Evolutionary conservation across 30 jellyfish, hydroid and myxozoan species (phyloP).

Genomic region (Pelagia noctiluca): DNA sequence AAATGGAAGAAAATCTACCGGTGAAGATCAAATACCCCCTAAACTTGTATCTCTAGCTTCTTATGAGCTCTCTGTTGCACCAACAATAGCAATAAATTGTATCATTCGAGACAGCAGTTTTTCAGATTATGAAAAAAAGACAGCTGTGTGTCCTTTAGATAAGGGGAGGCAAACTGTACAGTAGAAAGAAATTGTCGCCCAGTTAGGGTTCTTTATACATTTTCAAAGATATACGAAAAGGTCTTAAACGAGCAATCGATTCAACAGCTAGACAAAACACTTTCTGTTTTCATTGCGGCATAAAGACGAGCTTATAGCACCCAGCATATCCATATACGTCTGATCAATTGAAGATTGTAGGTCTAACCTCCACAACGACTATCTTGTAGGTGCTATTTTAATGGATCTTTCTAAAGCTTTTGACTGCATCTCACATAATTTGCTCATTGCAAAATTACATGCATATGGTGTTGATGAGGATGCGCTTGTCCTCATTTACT

Average conservation of each 20-base stretch:
- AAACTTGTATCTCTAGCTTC: not conserved
- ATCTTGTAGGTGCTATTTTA: conserved; percentile 17
- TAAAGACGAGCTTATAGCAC: conserved; percentile 23
- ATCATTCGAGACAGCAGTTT: not conserved
- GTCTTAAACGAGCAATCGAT: conserved; percentile 29
- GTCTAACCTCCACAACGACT: conserved; percentile 44
- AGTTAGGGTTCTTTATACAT: conserved; percentile 30
- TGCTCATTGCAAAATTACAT: conserved; percentile 17
- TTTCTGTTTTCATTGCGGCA: conserved; percentile 30
- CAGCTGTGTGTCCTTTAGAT: conserved; percentile 6
- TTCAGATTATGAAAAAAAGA: not conserved
- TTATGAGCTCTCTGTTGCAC: not conserved
- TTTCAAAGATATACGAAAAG: conserved; percentile 27
- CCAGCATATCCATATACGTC: conserved; percentile 13
- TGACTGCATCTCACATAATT: not conserved
- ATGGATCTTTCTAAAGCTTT: conserved; percentile 25
- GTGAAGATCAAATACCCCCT: not conserved
- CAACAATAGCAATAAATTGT: not conserved
- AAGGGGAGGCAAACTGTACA: conserved; percentile 5
- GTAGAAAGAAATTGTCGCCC: conserved; percentile 30
- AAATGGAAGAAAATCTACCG: conserved; percentile 21
- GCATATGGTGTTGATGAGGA: not conserved
- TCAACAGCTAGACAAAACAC: conserved; percentile 39
- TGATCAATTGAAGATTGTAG: conserved; percentile 30
- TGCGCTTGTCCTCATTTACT: conserved; percentile 3